Conservation (phyloP, 2,888 invertebrate genomes). For the Erynnis tages region DNA sequence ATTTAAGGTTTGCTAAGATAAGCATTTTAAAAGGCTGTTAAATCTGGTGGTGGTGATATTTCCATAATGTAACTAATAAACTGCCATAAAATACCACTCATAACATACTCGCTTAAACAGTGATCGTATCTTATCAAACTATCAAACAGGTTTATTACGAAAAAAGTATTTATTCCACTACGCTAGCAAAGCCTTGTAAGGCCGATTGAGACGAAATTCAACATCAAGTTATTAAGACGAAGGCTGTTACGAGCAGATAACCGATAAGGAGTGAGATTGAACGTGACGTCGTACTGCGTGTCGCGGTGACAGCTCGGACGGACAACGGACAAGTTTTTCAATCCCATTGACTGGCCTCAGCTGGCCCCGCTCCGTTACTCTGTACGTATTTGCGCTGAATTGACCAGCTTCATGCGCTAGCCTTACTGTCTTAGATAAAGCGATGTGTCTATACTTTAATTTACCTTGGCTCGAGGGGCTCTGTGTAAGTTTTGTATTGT, state of each 20-base stretch:
- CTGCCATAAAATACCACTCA: no score
- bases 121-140: no score
- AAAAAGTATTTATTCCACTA: no score
- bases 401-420: constrained; percentile 41
- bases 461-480: no score
- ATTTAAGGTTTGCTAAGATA: no score
- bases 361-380: constrained; percentile 47
- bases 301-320: constrained; percentile 20
- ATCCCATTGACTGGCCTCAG: constrained; percentile 51
- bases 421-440: background rate
- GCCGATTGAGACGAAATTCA: constrained; percentile 4
- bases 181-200: background rate
- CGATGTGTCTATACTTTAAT: background rate
- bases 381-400: constrained; percentile 35
- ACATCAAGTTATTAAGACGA: constrained; percentile 19
- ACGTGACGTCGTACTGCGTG: constrained; percentile 20
- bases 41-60: no score
- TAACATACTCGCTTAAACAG: no score
- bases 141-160: no score
- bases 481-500: no score
- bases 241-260: constrained; percentile 12
- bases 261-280: constrained; percentile 24
- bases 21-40: no score
- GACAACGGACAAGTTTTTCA: constrained; percentile 55
- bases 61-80: no score